Conservation (phyloP, 1,140 invertebrate species). For the Linepithema humile region DNA sequence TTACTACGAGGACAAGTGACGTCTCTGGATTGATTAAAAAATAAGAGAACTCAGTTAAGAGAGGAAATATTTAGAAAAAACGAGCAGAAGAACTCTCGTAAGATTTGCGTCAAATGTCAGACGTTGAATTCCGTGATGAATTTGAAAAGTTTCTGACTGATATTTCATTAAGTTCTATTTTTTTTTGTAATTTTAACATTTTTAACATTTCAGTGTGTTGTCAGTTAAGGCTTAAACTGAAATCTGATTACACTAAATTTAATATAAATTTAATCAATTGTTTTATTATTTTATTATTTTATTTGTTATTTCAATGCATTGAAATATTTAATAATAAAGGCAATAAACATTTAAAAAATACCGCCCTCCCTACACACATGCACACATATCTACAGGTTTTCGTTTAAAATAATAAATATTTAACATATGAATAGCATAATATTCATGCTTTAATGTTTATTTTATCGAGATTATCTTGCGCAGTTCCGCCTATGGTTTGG, state of each 20-base stretch:
- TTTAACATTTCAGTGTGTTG: not conserved
- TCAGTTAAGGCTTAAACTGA: not conserved
- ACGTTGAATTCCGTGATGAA: not conserved
- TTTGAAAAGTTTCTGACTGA: not conserved
- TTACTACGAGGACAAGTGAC: constrained; percentile 35
- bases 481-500: constrained; percentile 86
- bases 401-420: not conserved
- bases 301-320: not conserved
- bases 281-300: no score
- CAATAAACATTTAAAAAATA: no score
- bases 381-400: not conserved
- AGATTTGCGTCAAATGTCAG: not conserved
- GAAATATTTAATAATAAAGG: not conserved
- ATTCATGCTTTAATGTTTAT: not conserved
- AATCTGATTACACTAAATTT: not conserved
- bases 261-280: not conserved
- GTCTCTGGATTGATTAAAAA: constrained; percentile 66
- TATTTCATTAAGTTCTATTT: not conserved
- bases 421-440: not conserved
- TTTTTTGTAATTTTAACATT: not conserved
- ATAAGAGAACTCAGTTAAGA: constrained; percentile 7
- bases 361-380: no score
- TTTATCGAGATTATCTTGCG: constrained; percentile 61
- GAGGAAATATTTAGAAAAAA: not conserved
- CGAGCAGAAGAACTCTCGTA: not conserved